Percentiles rank a stretch among this genome's conserved stretches.
These are phyloP conservation scores for Paradoxurus hermaphroditus DNA, from an alignment of 2,113 vertebrate genomes.

Conservation along the genomic window DNA sequence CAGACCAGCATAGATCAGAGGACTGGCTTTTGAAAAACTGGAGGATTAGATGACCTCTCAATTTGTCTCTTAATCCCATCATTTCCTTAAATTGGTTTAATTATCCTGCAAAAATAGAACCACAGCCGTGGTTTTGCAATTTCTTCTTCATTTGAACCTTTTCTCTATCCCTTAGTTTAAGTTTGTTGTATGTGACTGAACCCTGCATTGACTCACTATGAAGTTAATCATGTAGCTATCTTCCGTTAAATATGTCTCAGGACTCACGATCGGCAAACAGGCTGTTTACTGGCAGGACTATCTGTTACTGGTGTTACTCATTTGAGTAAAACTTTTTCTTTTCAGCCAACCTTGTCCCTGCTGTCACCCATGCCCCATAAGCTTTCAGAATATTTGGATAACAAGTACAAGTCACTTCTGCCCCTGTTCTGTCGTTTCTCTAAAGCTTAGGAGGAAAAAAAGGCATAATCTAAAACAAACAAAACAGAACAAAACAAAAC, in stretches of 20 bases:
- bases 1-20: background rate
- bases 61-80: constrained; percentile 51
- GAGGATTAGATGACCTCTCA: constrained; percentile 50
- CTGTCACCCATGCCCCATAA: background rate
- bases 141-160: constrained; percentile 25
- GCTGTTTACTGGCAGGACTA: background rate
- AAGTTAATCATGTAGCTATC: constrained; percentile 34
- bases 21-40: background rate
- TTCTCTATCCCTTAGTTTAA: constrained; percentile 23
- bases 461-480: background rate
- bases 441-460: background rate
- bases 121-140: background rate
- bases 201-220: background rate
- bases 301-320: background rate
- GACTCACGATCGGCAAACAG: background rate
- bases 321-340: background rate
- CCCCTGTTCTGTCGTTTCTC: background rate
- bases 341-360: background rate
- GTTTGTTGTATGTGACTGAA: constrained; percentile 59
- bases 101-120: constrained; percentile 54
- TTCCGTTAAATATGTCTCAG: constrained; percentile 20
- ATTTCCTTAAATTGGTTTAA: constrained; percentile 55
- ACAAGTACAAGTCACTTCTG: background rate
- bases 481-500: background rate
- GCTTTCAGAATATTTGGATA: background rate